A percentile compares a stretch with the other conserved stretches of the same genome.
These are phyloP conservation scores for Hyphantria cunea DNA, from an alignment of 1,140 invertebrate genomes.

Conservation along the genomic window DNA sequence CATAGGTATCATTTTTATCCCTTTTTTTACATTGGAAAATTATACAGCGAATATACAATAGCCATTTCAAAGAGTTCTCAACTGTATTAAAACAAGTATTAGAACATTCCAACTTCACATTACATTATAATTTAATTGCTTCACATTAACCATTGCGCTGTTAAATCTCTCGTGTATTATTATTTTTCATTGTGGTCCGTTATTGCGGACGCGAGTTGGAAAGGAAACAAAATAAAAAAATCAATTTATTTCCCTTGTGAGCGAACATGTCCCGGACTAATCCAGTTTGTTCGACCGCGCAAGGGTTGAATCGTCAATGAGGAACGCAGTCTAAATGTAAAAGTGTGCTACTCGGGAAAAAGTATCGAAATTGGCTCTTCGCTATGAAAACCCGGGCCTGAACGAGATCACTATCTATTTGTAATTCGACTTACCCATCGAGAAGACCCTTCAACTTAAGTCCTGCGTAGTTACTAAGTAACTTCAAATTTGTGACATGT, in stretches of 20 bases:
- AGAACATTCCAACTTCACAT: neutral
- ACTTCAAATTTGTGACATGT: conserved; percentile 10
- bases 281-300: conserved; percentile 77
- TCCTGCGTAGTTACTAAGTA: conserved; percentile 24
- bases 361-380: conserved; percentile 55
- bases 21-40: too few relatives aligned
- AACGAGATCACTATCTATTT: conserved; percentile 51
- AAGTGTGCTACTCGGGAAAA: conserved; percentile 54
- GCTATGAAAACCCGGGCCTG: conserved; percentile 49
- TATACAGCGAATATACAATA: too few relatives aligned
- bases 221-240: conserved; percentile 59
- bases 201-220: conserved; percentile 57
- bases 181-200: conserved; percentile 63
- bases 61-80: neutral
- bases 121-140: conserved; percentile 26
- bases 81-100: neutral
- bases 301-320: conserved; percentile 78
- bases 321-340: conserved; percentile 67
- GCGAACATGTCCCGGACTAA: conserved; percentile 71
- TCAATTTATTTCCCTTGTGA: conserved; percentile 71
- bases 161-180: conserved; percentile 58
- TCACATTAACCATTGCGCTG: conserved; percentile 32
- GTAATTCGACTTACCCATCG: conserved; percentile 37
- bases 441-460: conserved; percentile 25
- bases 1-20: too few relatives aligned